These are phyloP conservation scores for Lasioglossum marginatum DNA, from an alignment of 2,888 invertebrate species.

Conservation along the genomic window DNA sequence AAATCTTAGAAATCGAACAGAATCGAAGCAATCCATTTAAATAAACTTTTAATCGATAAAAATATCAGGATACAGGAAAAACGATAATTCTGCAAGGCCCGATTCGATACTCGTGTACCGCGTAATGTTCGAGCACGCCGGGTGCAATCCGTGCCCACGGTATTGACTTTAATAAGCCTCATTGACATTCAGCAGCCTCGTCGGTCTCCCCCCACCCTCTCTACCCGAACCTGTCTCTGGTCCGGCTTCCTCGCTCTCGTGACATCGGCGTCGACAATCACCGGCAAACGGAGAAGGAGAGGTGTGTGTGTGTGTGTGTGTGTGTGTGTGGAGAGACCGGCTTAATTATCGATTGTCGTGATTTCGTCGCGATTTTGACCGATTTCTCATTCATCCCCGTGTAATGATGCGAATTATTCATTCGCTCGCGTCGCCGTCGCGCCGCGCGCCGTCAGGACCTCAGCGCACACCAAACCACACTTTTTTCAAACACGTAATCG, in stretches of 20 bases:
- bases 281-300: neutral
- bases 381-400: slow-evolving; percentile 45
- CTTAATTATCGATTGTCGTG: slow-evolving; percentile 56
- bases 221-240: neutral
- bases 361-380: no score
- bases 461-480: neutral
- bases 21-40: neutral
- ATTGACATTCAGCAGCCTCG: slow-evolving; percentile 63
- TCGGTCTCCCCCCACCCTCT: slow-evolving; percentile 10
- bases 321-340: slow-evolving; percentile 11
- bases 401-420: slow-evolving; percentile 38
- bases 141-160: slow-evolving; percentile 40
- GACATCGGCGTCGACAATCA: neutral
- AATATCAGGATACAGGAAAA: neutral
- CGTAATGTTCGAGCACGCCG: slow-evolving; percentile 38
- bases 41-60: neutral
- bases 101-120: slow-evolving; percentile 25
- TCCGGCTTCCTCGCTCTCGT: neutral
- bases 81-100: neutral
- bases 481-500: slow-evolving; percentile 2
- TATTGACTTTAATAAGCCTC: slow-evolving; percentile 66
- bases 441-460: neutral
- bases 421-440: slow-evolving; percentile 1
- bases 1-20: no score
- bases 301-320: neutral